Conservation (phyloP, 2,113 vertebrate species). For the Damaliscus lunatus region DNA sequence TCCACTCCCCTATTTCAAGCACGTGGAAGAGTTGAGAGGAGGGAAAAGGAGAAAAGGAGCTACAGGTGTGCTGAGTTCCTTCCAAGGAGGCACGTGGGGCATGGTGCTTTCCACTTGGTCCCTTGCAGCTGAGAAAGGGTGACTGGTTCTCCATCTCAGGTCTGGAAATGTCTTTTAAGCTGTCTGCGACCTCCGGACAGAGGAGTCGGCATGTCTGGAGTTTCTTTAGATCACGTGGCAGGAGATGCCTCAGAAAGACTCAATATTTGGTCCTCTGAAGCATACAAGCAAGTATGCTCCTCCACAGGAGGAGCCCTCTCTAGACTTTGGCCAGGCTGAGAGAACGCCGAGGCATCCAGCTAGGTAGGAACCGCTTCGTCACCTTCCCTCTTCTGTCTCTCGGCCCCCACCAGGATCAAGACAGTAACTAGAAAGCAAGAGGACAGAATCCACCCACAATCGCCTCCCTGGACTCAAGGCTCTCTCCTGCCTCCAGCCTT, state of each 20-base stretch:
- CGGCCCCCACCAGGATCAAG: background rate
- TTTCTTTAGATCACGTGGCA: background rate
- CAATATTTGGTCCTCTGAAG: background rate
- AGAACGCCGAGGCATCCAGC: background rate
- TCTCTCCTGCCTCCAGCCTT: background rate
- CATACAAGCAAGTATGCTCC: background rate
- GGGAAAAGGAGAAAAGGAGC: background rate
- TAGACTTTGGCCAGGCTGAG: background rate
- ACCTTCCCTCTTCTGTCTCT: background rate
- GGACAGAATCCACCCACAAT: background rate
- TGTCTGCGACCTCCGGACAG: background rate
- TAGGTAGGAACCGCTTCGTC: fast-evolving
- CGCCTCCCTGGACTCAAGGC: background rate
- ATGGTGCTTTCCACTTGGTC: background rate
- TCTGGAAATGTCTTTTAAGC: background rate
- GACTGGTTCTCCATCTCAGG: background rate
- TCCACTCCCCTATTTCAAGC: background rate
- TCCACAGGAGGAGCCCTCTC: background rate
- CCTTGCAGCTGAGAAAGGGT: background rate
- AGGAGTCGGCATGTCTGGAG: background rate
- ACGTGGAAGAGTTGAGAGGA: background rate
- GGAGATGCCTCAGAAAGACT: background rate
- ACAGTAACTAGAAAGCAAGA: background rate
- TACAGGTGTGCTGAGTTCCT: background rate
- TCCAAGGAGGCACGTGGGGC: background rate